phyloP scores from a whole-genome alignment of 2,797 vertebrate genomes.

The Catamblyrhynchus diadema region DNA sequence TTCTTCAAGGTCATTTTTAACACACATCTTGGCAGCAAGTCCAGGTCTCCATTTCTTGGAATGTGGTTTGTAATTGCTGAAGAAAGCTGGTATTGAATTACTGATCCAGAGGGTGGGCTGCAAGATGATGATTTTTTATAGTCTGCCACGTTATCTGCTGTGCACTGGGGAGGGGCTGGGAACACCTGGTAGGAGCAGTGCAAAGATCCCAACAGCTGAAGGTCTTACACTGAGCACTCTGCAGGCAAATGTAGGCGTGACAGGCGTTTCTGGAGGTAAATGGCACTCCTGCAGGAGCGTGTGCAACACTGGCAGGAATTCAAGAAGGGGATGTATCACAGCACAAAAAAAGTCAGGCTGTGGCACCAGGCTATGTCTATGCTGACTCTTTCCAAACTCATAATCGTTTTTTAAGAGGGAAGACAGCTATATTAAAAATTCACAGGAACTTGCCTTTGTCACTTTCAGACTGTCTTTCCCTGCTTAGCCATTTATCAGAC shows the following conservation, averaged over 20 bases:
- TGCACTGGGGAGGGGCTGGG: neutral
- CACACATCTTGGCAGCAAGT: neutral
- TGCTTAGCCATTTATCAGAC: neutral
- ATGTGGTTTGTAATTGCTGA: neutral
- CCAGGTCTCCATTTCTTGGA: neutral
- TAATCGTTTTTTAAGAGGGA: neutral
- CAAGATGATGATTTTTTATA: neutral
- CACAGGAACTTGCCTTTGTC: neutral
- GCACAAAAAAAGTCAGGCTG: neutral
- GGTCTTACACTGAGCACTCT: neutral
- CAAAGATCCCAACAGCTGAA: neutral
- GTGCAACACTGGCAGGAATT: accelerated
- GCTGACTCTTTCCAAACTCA: neutral
- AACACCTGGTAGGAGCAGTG: neutral
- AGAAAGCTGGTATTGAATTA: neutral
- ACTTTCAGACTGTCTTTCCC: neutral
- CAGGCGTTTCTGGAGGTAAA: neutral
- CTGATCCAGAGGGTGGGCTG: neutral
- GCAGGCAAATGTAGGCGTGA: accelerated
- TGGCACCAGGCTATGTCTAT: neutral
- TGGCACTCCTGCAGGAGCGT: accelerated
- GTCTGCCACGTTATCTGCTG: neutral
- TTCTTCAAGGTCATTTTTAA: neutral
- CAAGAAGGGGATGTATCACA: accelerated
- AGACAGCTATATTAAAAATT: neutral